Conservation (phyloP, 1,140 invertebrate genomes). For the Hyles vespertilio region DNA sequence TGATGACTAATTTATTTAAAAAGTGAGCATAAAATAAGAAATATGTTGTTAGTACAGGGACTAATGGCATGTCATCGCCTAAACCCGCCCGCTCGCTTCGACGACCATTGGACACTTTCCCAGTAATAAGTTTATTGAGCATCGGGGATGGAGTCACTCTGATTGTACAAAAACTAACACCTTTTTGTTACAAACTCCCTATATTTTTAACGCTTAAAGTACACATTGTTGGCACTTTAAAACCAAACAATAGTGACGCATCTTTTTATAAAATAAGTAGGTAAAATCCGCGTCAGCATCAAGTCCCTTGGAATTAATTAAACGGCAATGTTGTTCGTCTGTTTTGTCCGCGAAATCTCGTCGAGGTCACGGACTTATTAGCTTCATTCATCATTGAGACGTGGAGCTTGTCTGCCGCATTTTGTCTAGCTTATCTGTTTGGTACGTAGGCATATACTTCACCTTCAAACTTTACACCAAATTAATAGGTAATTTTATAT, state of each 20-base stretch:
- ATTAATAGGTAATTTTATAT: constrained; percentile 1
- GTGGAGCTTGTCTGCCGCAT: constrained; percentile 15
- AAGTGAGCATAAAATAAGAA: not conserved
- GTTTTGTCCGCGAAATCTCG: constrained; percentile 10
- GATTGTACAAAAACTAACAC: constrained; percentile 2
- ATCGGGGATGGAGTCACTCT: constrained; percentile 13
- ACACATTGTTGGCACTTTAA: no score
- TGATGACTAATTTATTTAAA: no score
- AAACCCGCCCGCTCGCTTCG: constrained; percentile 24
- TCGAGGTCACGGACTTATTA: constrained; percentile 14
- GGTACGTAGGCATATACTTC: constrained; percentile 8
- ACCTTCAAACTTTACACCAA: constrained; percentile 13
- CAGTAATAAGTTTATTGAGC: constrained; percentile 35
- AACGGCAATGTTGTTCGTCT: constrained; percentile 8
- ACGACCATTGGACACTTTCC: constrained; percentile 24
- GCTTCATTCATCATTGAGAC: constrained; percentile 16
- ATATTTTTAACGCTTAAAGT: no score
- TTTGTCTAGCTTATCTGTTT: constrained; percentile 17
- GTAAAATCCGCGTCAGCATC: not conserved
- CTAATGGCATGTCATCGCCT: constrained; percentile 28
- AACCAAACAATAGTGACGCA: no score
- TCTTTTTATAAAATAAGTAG: no score
- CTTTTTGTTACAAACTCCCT: no score
- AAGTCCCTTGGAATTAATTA: constrained; percentile 6
- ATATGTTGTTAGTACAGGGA: constrained; percentile 4